These are phyloP conservation scores for Tethea ocularis DNA, from an alignment of 2,888 invertebrate species.

Conservation along the genomic window DNA sequence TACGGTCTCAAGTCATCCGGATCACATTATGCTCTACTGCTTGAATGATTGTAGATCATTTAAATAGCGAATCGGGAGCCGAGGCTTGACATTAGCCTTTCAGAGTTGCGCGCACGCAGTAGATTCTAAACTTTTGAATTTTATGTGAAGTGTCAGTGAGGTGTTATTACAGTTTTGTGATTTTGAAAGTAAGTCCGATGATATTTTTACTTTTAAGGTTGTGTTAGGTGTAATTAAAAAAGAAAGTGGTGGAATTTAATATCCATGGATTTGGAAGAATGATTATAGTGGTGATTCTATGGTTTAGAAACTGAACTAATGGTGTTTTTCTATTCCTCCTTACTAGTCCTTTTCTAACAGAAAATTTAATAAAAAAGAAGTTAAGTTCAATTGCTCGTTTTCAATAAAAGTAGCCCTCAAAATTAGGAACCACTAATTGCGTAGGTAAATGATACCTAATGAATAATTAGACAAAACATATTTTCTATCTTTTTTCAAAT, in stretches of 20 bases:
- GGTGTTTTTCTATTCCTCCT: no score
- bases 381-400: no score
- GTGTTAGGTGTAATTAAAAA: not conserved
- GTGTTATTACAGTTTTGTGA: conserved; percentile 6
- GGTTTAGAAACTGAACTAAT: no score
- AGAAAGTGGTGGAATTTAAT: not conserved
- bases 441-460: no score
- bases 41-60: conserved; percentile 67
- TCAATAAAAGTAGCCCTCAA: no score
- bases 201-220: not conserved
- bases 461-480: no score
- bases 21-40: conserved; percentile 58
- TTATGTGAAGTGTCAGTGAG: conserved; percentile 6
- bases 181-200: conserved; percentile 9
- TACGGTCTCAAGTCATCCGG: conserved; percentile 44
- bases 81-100: conserved; percentile 71
- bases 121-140: not conserved
- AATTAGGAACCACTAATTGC: no score
- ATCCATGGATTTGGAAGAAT: no score
- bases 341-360: no score
- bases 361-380: no score
- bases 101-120: conserved; percentile 46
- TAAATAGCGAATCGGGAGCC: conserved; percentile 76
- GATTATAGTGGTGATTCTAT: no score
- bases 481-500: no score